phyloP scores from a whole-genome alignment of 2,888 invertebrate species.

The Polydesmus complanatus region DNA sequence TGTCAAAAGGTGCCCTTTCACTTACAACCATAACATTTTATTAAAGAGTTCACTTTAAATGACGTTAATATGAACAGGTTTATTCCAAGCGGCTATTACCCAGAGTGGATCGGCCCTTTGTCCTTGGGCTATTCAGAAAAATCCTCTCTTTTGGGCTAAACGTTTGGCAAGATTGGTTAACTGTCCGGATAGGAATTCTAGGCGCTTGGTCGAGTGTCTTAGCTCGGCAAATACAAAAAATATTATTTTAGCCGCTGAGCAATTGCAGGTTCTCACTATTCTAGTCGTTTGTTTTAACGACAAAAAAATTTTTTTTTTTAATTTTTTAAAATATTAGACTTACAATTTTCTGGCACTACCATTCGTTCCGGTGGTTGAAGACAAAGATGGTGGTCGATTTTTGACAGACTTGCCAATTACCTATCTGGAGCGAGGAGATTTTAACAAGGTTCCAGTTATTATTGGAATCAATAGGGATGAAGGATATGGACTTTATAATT shows the following conservation, averaged over 20 bases:
- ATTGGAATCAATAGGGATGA: slow-evolving; percentile 4
- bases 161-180: background rate
- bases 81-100: slow-evolving; percentile 6
- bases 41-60: too few species aligned
- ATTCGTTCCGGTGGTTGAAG: slow-evolving; percentile 2
- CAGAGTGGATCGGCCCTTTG: slow-evolving; percentile 8
- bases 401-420: background rate
- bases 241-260: too few species aligned
- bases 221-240: too few species aligned
- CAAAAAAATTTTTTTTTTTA: too few species aligned
- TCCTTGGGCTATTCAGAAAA: slow-evolving; percentile 8
- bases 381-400: background rate
- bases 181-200: too few species aligned
- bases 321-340: too few species aligned
- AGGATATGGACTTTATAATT: background rate
- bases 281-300: too few species aligned
- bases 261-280: too few species aligned
- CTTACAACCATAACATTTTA: too few species aligned
- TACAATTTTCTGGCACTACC: slow-evolving; percentile 1
- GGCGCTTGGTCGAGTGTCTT: too few species aligned
- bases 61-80: background rate
- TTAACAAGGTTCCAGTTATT: background rate
- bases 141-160: slow-evolving; percentile 4
- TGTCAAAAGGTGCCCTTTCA: too few species aligned
- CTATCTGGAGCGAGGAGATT: background rate